These are phyloP conservation scores for Pseudeuparius sepicola DNA, from an alignment of 2,888 invertebrate genomes.

Conservation along the genomic window DNA sequence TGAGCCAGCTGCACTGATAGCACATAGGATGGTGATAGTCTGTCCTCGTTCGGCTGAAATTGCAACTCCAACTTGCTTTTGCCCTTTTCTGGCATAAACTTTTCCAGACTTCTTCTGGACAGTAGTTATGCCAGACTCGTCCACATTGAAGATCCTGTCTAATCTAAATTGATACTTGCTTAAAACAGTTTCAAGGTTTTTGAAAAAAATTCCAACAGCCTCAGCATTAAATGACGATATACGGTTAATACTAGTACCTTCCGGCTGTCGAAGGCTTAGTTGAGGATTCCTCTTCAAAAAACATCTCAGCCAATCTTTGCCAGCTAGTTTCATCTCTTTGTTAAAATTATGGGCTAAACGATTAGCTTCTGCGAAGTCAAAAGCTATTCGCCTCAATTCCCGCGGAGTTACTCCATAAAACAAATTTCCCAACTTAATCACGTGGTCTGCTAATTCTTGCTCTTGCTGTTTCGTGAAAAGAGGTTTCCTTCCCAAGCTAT, in stretches of 20 bases:
- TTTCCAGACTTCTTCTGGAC: slow-evolving; percentile 16
- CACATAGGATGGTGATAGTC: slow-evolving; percentile 15
- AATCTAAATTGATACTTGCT: slow-evolving; percentile 5
- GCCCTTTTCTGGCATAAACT: slow-evolving; percentile 11
- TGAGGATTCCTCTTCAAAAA: slow-evolving; percentile 15
- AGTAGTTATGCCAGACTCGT: slow-evolving; percentile 15
- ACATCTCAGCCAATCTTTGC: slow-evolving; percentile 11
- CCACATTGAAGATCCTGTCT: slow-evolving; percentile 13
- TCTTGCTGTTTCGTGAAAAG: slow-evolving; percentile 17
- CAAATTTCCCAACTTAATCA: slow-evolving; percentile 16
- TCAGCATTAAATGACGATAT: slow-evolving; percentile 17
- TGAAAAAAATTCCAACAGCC: slow-evolving; percentile 11
- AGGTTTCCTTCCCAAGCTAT: slow-evolving; percentile 11
- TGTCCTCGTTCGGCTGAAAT: slow-evolving; percentile 16
- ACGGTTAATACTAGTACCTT: slow-evolving; percentile 16
- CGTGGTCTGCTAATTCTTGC: slow-evolving; percentile 14
- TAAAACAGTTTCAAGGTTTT: slow-evolving; percentile 3
- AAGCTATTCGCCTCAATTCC: slow-evolving; percentile 14
- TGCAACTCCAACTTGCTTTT: slow-evolving; percentile 11
- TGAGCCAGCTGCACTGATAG: slow-evolving; percentile 13
- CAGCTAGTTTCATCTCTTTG: slow-evolving; percentile 5
- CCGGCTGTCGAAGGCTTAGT: slow-evolving; percentile 15
- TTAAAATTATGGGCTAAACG: slow-evolving; percentile 7
- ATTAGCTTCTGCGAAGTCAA: slow-evolving; percentile 15
- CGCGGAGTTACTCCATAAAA: slow-evolving; percentile 15